Evolutionary conservation across 2,113 vertebrate species (phyloP).

Genomic region (Melanocharis versteri): DNA sequence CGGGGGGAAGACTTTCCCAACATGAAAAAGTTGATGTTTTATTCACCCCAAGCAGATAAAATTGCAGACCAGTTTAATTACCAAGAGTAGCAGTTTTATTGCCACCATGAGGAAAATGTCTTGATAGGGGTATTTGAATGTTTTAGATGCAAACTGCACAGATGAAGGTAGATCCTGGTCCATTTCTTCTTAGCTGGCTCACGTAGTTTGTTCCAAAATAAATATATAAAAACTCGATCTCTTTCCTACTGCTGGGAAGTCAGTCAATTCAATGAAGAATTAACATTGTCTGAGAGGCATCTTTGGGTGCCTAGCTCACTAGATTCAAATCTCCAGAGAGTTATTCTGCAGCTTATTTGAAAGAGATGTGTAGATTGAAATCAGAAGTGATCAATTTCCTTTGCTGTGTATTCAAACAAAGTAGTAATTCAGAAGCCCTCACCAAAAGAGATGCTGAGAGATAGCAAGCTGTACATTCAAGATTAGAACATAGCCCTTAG

Average conservation of each 20-base stretch:
- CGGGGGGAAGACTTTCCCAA: background rate
- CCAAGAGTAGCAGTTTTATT: conserved; percentile 1
- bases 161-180: background rate
- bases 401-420: background rate
- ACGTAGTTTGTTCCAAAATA: background rate
- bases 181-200: background rate
- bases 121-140: conserved; percentile 4
- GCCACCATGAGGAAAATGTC: background rate
- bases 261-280: background rate
- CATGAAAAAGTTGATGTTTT: background rate
- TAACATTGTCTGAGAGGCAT: background rate
- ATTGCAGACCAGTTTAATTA: conserved; percentile 17
- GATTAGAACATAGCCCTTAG: background rate
- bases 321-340: background rate
- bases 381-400: background rate
- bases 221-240: background rate
- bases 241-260: background rate
- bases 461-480: background rate
- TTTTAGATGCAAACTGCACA: background rate
- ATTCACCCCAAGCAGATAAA: background rate
- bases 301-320: background rate
- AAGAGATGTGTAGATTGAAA: background rate
- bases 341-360: background rate
- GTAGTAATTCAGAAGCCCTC: background rate
- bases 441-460: background rate